Base-by-base conservation (phyloP, 2,888 invertebrate species). In the Nephrocerus scutellatus region DNA sequence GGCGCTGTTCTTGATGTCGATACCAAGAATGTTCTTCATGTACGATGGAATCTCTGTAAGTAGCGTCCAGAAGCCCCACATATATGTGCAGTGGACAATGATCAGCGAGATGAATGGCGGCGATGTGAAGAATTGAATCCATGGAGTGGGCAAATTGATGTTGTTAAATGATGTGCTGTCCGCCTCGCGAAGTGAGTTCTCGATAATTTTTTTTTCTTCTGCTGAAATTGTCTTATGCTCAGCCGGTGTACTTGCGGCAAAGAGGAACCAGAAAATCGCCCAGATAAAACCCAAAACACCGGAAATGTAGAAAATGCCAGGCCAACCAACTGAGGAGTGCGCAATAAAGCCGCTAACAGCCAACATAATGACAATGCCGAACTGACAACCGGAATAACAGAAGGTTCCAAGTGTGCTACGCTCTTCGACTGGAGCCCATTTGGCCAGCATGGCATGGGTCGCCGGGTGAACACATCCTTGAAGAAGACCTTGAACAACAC, bases 21-120 rank as follows among this genome's bases (percentile, higher is more conserved):
- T 81, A 22, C 72, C 68, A 8, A 88, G 72, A n/a, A 86, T 80
- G 39, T 75, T 73, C 47, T 75, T 77, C 77, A 89, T 80, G 60
- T 85, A 89, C 0, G 78, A 76, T 1, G 89, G 88, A 57, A 85
- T 80, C 63, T 88, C 81, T 0, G 86, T 85, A 2, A 88, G 72
- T 19, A 89, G 68, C 15, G 84, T 85, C 82, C 85, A 88, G 65
- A 84, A 87, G 15, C 87, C 87, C 74, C 84, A 82, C 61, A 68
- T 69, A 36, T 87, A 84, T 0, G 82, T 80, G 50, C 80, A 77
- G 59, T 88, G 87, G 0, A 80, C 79, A 2, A 83, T 56, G 3
- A 85, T 62, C n/a, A 88, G 71, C 0, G 86, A 79, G 74, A 82
- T 80, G 58, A 89, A 81, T 2, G 89, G 85, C 33, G 79, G 55